Conservation (phyloP, 2,888 invertebrate species). For the Meteorus cinctellus region DNA sequence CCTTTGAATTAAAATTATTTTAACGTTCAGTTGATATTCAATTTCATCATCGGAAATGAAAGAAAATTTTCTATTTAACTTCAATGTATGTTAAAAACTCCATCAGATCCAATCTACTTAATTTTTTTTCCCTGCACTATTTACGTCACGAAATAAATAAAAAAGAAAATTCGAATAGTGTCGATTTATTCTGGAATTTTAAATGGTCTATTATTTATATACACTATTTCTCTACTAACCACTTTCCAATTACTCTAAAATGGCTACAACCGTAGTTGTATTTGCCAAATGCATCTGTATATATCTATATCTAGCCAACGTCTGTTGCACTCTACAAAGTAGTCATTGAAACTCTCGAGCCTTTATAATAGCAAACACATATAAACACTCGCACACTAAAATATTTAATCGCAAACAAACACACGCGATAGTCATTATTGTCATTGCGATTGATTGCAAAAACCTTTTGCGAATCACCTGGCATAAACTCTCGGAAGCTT, state of each 20-base stretch:
- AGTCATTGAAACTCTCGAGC: neutral
- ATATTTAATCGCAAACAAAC: neutral
- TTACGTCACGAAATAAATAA: neutral
- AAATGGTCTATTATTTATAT: slow-evolving; percentile 23
- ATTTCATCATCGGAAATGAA: too few species aligned
- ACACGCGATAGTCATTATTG: slow-evolving; percentile 21
- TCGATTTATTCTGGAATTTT: slow-evolving; percentile 23
- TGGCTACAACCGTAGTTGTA: slow-evolving; percentile 10
- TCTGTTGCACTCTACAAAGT: neutral
- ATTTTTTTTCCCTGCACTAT: neutral
- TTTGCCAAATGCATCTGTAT: neutral
- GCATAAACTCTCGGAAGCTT: slow-evolving; percentile 7
- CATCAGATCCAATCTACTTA: neutral
- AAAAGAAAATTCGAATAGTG: slow-evolving; percentile 5
- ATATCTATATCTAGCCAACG: neutral
- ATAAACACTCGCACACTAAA: neutral
- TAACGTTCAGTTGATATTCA: too few species aligned
- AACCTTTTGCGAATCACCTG: neutral
- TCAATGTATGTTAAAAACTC: too few species aligned
- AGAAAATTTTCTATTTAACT: too few species aligned
- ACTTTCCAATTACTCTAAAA: slow-evolving; percentile 29
- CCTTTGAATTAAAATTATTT: too few species aligned
- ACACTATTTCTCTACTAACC: slow-evolving; percentile 9
- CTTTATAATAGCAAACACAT: neutral
- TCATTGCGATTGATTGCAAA: slow-evolving; percentile 15